Evolutionary conservation across 2,888 invertebrate genomes (phyloP).

Genomic region (Spilarctia lutea): DNA sequence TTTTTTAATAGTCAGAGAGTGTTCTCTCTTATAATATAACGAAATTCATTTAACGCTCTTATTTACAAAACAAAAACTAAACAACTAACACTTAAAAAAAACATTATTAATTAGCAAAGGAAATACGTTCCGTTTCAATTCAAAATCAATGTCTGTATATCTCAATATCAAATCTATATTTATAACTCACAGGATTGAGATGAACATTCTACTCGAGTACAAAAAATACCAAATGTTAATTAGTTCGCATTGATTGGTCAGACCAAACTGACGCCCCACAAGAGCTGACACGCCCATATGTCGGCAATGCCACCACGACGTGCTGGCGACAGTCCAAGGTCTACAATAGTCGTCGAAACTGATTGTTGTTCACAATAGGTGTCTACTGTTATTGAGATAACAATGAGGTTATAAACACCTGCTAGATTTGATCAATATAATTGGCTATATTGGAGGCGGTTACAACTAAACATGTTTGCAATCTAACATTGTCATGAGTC

Average conservation of each 20-base stretch:
- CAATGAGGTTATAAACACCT: constrained; percentile 13
- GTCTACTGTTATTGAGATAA: constrained; percentile 7
- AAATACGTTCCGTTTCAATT: not conserved
- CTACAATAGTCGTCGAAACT: constrained; percentile 10
- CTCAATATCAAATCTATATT: no score
- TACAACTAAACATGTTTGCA: not conserved
- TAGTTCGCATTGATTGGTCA: constrained; percentile 43
- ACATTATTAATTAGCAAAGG: not conserved
- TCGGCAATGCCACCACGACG: constrained; percentile 49
- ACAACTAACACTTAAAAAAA: no score
- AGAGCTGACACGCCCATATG: constrained; percentile 58
- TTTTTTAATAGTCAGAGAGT: no score
- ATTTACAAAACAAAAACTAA: no score
- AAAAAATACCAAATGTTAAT: constrained; percentile 39
- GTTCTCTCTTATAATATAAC: no score
- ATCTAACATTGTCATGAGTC: not conserved
- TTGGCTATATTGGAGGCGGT: not conserved
- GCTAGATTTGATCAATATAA: constrained; percentile 8
- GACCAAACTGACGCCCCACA: constrained; percentile 38
- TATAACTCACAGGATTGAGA: not conserved
- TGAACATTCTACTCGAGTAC: not conserved
- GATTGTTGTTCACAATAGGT: constrained; percentile 17
- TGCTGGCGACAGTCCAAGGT: constrained; percentile 48
- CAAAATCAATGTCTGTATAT: not conserved
- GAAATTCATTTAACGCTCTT: no score